Base-by-base conservation (phyloP, 2,888 invertebrate genomes). In the Tipula confusa region DNA sequence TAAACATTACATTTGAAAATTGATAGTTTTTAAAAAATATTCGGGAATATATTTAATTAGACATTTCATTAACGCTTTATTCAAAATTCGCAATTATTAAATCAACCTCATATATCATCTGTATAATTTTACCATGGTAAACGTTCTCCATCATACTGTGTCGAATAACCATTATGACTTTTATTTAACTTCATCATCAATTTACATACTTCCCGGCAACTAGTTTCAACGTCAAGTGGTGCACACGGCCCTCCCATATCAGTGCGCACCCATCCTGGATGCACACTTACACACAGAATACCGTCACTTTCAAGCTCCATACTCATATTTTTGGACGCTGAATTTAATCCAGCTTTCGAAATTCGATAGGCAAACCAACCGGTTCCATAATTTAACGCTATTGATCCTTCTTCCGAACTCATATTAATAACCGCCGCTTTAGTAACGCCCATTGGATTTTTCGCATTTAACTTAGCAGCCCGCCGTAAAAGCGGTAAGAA, bases 241-340 rank as follows among this genome's bases (percentile, higher is more conserved):
- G 97, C 97, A 85, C 93, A 93, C 64, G 91, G 89, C 3, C 97
- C 97, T 3, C 97, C 97, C 95, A 97, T 94, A 85, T 94, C 94
- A 0, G 97, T 98, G 87, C 93, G 93, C 6, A 97, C 96, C 97
- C 97, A 97, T 1, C 97, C 97, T 0, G 97, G 97, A 90, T 97
- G 97, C 84, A 98, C 88, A 84, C 91, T 91, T 0, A 94, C 91
- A 0, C 94, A 95, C 15, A 97, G 87, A 85, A 98, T 96, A 80
- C 93, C 92, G 86, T 94, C 92, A 64, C 92, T 91, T 87, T 93
- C 93, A 85, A 97, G 90, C 88, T 97, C 97, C 5, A 95, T 88
- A 86, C 95, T 94, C 92, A 97, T 92, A 0, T 96, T 95, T 88
- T 94, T 95, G 0, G 97, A 96, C 0, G 95, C 94, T 86, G 96